Base-by-base conservation (phyloP, 2,113 vertebrate species). In the Colius striatus region DNA sequence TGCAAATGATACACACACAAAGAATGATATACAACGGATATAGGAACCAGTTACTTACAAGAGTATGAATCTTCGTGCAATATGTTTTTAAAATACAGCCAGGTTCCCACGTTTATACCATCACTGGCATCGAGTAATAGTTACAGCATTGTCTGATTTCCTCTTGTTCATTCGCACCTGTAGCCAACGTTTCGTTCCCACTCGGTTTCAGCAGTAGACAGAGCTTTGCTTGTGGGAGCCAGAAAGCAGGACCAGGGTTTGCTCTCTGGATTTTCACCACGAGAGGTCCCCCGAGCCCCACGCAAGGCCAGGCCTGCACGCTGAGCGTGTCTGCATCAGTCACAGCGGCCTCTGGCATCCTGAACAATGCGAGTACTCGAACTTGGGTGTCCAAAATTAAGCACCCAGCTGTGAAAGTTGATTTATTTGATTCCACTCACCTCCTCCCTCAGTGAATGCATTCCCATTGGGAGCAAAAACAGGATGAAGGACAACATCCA, bases 211-310 rank as follows among this genome's bases (percentile, higher is more conserved):
- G 10, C 5, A 3, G 10, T 1, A 4, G 29, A 26, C 32, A 16
- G 43, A 23, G 57, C 27, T 27, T 19, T 5, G 53, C 32, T 1
- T 1, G 43, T 1, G 1, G 1, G 36, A 41, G 53, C 3, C 27
- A 2, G 47, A 27, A 45, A 14, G 32, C 5, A 14, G 54, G 22
- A 9, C 32, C 50, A 3, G 9, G 38, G 3, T 29, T 12, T 70
- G 67, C 66, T 62, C 8, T 29, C 13, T 4, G 2, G 12, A 0
- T 3, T 27, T 67, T 25, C 15, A 43, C 96, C 97, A 96, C 91
- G 29, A 84, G 98, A 92, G 85, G 97, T 83, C 95, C 61, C 75
- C 77, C 41, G 2, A 30, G 83, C 27, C 89, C 60, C 92, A 41
- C 38, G 45, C 16, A 11, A 6, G 23, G 38, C 38, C 17, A 4